These are phyloP conservation scores for Pseudorhiza aurosa DNA, from an alignment of 30 jellyfish, hydroid and myxozoan genomes.

Conservation along the genomic window DNA sequence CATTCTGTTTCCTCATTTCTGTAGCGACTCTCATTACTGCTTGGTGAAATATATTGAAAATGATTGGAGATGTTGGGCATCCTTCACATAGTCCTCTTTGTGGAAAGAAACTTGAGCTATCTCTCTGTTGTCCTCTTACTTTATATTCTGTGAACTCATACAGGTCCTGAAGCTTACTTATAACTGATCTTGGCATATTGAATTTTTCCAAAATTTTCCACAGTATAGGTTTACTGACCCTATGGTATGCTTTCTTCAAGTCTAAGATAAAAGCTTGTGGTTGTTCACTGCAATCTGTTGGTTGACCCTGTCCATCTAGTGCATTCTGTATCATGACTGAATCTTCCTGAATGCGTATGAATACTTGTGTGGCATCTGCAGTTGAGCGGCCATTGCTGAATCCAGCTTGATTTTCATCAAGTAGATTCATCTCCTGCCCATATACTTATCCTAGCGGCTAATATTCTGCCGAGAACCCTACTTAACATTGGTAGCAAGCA, in stretches of 20 bases:
- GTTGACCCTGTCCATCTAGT: neutral
- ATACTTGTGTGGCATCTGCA: neutral
- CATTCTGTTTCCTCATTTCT: neutral
- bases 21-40: conserved; percentile 10
- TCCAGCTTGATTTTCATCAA: neutral
- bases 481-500: neutral
- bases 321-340: neutral
- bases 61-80: neutral
- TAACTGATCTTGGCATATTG: neutral
- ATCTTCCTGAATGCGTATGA: conserved; percentile 3
- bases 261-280: neutral
- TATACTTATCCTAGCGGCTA: neutral
- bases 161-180: neutral
- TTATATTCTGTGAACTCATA: neutral
- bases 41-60: neutral
- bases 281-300: neutral
- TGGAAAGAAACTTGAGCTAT: conserved; percentile 1
- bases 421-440: neutral
- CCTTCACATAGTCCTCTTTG: neutral
- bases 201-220: neutral
- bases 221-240: neutral
- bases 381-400: neutral
- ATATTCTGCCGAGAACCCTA: neutral
- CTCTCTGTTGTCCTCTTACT: neutral
- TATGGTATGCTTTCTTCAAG: neutral